Evolutionary conservation across 64 coral and sea anemone species (phyloP).

Genomic region (Astreopora myriophthalma): DNA sequence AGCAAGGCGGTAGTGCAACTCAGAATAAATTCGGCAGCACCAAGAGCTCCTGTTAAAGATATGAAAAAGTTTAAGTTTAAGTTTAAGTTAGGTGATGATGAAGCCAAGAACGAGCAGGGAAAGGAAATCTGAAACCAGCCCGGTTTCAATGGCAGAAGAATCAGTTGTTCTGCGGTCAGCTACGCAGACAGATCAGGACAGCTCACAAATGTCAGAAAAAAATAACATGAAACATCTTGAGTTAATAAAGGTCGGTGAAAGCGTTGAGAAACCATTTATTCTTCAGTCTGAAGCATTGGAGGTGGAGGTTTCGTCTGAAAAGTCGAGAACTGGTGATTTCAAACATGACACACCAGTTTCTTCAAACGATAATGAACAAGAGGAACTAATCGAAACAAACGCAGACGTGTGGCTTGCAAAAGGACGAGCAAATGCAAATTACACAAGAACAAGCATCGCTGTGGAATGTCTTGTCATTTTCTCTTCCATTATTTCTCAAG

Average conservation of each 20-base stretch:
- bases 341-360: neutral
- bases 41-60: neutral
- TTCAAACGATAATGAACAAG: neutral
- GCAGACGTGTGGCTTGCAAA: neutral
- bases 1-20: neutral
- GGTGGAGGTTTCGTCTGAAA: neutral
- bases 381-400: neutral
- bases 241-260: neutral
- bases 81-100: too few relatives aligned
- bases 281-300: neutral
- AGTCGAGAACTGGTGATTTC: too few relatives aligned
- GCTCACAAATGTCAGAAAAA: neutral
- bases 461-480: neutral
- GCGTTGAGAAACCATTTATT: neutral
- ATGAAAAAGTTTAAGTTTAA: too few relatives aligned
- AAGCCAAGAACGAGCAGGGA: neutral
- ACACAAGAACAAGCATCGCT: neutral
- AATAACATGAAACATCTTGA: neutral
- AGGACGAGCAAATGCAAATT: neutral
- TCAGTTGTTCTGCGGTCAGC: neutral
- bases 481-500: neutral
- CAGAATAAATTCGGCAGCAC: neutral
- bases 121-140: neutral
- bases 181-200: neutral
- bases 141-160: neutral